Percentiles rank a stretch among this genome's conserved stretches.
These are phyloP conservation scores for Amblyopsis rosae DNA, from an alignment of 2,113 vertebrate genomes.

Conservation along the genomic window DNA sequence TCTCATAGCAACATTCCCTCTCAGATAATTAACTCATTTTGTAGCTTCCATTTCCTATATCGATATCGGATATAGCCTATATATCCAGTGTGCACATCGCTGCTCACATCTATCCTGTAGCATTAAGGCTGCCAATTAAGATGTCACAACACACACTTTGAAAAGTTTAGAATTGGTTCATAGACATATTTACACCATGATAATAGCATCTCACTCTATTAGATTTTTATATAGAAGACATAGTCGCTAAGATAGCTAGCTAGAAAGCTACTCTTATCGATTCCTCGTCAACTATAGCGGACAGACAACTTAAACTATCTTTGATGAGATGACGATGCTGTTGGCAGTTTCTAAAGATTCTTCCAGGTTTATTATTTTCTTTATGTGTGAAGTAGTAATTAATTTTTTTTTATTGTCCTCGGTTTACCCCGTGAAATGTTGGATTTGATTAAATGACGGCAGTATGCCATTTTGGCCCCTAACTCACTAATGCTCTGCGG, in stretches of 20 bases:
- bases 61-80: slow-evolving; percentile 62
- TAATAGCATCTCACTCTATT: neutral
- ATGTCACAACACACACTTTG: slow-evolving; percentile 56
- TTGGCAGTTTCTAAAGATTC: too few relatives aligned
- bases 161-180: slow-evolving; percentile 52
- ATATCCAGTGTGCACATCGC: slow-evolving; percentile 18
- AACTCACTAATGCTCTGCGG: neutral
- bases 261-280: too few relatives aligned
- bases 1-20: slow-evolving; percentile 38
- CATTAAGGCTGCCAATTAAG: slow-evolving; percentile 72
- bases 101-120: slow-evolving; percentile 57
- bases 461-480: neutral
- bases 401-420: too few relatives aligned
- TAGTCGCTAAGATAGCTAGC: too few relatives aligned
- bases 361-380: too few relatives aligned
- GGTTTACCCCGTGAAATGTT: too few relatives aligned
- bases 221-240: too few relatives aligned
- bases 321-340: too few relatives aligned
- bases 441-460: too few relatives aligned
- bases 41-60: slow-evolving; percentile 34
- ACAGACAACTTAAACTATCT: too few relatives aligned
- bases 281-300: too few relatives aligned
- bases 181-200: slow-evolving; percentile 26
- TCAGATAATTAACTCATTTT: slow-evolving; percentile 54
- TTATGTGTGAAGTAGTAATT: too few relatives aligned